These are phyloP conservation scores for Corythoichthys haematopterus DNA, from an alignment of 2,113 vertebrate species.

Conservation along the genomic window DNA sequence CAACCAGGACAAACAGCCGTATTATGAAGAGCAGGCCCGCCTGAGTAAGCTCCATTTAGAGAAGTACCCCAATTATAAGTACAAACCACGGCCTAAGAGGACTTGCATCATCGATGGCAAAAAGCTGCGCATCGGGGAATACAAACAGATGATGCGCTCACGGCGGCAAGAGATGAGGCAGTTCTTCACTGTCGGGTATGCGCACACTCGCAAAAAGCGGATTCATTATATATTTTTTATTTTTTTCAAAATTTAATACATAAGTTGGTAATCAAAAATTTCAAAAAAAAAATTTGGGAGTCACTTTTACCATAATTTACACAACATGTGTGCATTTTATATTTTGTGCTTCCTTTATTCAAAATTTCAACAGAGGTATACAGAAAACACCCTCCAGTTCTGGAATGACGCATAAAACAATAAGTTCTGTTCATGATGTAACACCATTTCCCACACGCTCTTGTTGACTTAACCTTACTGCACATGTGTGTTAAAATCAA, in stretches of 20 bases:
- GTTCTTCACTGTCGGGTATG: slow-evolving; percentile 98
- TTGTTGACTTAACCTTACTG: slow-evolving; percentile 11
- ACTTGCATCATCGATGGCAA: slow-evolving; percentile 99
- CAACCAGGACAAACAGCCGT: slow-evolving; percentile 98
- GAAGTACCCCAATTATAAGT: slow-evolving; percentile 99
- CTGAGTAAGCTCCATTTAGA: slow-evolving; percentile 98
- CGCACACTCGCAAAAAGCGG: no score
- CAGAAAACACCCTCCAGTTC: not conserved
- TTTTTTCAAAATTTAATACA: no score
- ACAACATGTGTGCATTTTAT: not conserved
- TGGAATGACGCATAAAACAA: not conserved
- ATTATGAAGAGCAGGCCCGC: slow-evolving; percentile 96
- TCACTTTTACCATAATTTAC: not conserved
- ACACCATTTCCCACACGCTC: slow-evolving; percentile 10
- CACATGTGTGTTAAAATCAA: slow-evolving; percentile 29
- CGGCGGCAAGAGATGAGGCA: slow-evolving; percentile 98
- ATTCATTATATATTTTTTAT: no score
- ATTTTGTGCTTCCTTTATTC: not conserved
- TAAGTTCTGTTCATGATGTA: not conserved
- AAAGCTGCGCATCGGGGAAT: slow-evolving; percentile 95
- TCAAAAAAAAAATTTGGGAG: not conserved
- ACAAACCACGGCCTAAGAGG: slow-evolving; percentile 97
- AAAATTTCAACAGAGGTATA: not conserved
- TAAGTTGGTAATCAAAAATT: no score
- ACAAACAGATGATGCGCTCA: slow-evolving; percentile 98